Evolutionary conservation across 2,797 vertebrate genomes (phyloP).

Genomic region (Hozukius guyotensis): DNA sequence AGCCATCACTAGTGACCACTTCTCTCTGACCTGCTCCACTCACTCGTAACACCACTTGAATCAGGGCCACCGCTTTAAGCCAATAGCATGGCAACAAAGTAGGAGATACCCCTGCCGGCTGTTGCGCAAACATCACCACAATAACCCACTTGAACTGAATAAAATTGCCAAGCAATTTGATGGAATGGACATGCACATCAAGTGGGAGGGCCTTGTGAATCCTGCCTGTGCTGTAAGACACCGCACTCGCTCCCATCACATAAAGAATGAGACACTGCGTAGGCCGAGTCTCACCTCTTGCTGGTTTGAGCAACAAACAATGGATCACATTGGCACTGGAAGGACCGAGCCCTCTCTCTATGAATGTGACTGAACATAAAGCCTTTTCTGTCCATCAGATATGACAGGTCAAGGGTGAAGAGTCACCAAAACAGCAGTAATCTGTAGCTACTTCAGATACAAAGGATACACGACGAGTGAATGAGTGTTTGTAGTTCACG

Average conservation of each 20-base stretch:
- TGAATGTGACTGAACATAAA: background rate
- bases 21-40: background rate
- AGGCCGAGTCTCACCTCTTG: background rate
- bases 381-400: background rate
- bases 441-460: background rate
- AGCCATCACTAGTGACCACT: background rate
- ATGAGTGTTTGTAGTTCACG: background rate
- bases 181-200: background rate
- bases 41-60: constrained; percentile 1
- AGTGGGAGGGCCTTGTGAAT: background rate
- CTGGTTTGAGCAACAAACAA: background rate
- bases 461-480: background rate
- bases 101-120: background rate
- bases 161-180: background rate
- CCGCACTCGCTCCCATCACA: background rate
- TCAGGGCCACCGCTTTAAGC: background rate
- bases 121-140: background rate
- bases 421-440: background rate
- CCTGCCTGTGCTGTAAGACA: background rate
- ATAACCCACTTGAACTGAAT: background rate
- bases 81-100: background rate
- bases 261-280: background rate
- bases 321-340: background rate
- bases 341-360: background rate
- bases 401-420: background rate